Evolutionary conservation across 2,797 vertebrate genomes (phyloP).

Genomic region (Gila robusta): DNA sequence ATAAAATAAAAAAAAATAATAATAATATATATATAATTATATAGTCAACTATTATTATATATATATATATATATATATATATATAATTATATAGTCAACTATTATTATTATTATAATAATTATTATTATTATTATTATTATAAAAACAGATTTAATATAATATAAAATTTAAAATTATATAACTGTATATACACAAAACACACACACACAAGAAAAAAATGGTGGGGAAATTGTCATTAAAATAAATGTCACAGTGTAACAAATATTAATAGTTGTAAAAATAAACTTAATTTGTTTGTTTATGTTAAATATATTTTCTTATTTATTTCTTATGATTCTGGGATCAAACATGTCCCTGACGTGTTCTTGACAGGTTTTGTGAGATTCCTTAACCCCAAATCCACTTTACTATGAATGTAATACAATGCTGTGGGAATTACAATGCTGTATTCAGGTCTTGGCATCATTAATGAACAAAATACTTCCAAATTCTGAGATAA

Average conservation of each 20-base stretch:
- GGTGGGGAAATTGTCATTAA: background rate
- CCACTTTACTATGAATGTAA: background rate
- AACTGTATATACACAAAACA: too few relatives aligned
- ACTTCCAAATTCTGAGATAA: background rate
- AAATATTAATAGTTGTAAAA: background rate
- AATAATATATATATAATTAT: too few relatives aligned
- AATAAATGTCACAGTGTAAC: background rate
- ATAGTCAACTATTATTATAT: too few relatives aligned
- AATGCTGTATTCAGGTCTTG: background rate
- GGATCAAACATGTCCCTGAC: background rate
- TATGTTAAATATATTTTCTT: background rate
- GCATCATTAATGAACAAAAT: background rate
- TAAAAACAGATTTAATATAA: background rate
- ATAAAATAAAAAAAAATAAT: too few relatives aligned
- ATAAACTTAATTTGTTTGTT: background rate
- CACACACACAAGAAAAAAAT: too few relatives aligned
- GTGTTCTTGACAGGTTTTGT: background rate
- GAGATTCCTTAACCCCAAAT: background rate
- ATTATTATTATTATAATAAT: background rate
- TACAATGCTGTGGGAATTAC: background rate
- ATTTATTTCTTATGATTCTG: background rate
- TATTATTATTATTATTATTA: background rate
- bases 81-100: background rate
- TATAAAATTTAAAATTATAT: too few relatives aligned
- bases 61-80: too few relatives aligned